phyloP scores from a whole-genome alignment of 2,888 invertebrate species.

The Ennomos quercinarius region DNA sequence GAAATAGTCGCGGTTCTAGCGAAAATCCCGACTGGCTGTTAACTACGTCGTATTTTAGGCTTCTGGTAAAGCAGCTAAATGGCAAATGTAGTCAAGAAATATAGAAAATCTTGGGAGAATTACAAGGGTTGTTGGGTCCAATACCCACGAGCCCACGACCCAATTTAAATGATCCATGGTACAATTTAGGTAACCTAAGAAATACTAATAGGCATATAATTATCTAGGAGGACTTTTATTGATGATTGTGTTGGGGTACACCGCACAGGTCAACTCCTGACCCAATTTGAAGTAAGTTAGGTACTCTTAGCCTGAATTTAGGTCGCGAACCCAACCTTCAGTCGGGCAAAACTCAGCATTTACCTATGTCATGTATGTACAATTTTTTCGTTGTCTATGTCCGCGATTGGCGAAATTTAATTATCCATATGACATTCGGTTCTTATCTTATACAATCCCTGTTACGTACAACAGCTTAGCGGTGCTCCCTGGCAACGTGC shows the following conservation, averaged over 20 bases:
- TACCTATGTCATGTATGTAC: too few relatives aligned
- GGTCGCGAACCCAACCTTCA: too few relatives aligned
- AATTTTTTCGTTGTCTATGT: too few relatives aligned
- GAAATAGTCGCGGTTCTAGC: conserved; percentile 54
- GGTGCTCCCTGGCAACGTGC: conserved; percentile 17
- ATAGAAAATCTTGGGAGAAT: background rate
- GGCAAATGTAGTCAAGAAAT: background rate
- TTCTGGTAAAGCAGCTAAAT: background rate
- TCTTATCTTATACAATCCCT: conserved; percentile 7
- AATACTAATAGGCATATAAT: too few relatives aligned
- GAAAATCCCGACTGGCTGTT: conserved; percentile 19
- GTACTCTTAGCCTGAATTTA: too few relatives aligned
- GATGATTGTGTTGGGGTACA: too few relatives aligned
- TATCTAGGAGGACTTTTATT: too few relatives aligned
- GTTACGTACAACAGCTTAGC: background rate
- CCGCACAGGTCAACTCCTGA: too few relatives aligned
- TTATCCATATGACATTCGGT: background rate
- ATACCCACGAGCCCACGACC: background rate
- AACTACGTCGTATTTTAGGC: conserved; percentile 10
- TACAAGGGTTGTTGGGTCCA: background rate
- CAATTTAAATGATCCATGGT: background rate
- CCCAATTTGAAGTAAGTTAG: too few relatives aligned
- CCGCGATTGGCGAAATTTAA: background rate
- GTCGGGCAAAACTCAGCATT: too few relatives aligned
- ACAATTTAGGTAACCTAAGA: too few relatives aligned